Evolutionary conservation across 1,140 invertebrate species (phyloP).

Genomic region (Sitobion miscanthi): DNA sequence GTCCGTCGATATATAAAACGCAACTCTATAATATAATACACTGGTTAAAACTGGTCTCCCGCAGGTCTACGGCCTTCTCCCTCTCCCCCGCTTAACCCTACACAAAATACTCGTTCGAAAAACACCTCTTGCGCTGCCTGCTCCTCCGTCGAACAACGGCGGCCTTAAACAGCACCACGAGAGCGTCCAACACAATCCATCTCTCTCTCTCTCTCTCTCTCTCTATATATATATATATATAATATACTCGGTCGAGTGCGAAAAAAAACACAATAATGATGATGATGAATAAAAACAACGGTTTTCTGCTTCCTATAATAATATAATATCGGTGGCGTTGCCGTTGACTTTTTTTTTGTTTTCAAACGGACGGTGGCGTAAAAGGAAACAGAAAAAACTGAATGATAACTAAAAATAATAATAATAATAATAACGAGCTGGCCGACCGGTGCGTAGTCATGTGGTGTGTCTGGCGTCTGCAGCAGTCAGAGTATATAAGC

Average conservation of each 20-base stretch:
- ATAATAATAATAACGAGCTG: not conserved
- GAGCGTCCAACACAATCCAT: not conserved
- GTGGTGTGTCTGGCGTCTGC: no score
- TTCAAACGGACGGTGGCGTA: not conserved
- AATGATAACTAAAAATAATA: not conserved
- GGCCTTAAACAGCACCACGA: conserved; percentile 1
- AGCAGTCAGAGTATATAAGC: not conserved
- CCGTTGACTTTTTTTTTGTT: not conserved
- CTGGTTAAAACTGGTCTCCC: conserved; percentile 42
- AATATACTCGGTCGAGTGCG: not conserved
- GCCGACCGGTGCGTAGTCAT: not conserved
- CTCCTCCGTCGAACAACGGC: not conserved
- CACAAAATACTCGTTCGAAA: conserved; percentile 25
- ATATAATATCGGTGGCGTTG: not conserved
- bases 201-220: not conserved
- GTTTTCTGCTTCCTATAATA: not conserved
- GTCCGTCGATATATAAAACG: not conserved
- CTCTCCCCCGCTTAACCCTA: not conserved
- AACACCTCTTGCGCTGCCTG: conserved; percentile 22
- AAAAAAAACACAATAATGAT: not conserved
- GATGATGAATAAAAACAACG: not conserved
- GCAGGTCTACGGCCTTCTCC: not conserved
- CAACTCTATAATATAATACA: not conserved
- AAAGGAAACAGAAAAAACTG: not conserved
- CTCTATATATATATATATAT: not conserved